phyloP scores from a whole-genome alignment of 2,888 invertebrate species.

The Salticus scenicus region DNA sequence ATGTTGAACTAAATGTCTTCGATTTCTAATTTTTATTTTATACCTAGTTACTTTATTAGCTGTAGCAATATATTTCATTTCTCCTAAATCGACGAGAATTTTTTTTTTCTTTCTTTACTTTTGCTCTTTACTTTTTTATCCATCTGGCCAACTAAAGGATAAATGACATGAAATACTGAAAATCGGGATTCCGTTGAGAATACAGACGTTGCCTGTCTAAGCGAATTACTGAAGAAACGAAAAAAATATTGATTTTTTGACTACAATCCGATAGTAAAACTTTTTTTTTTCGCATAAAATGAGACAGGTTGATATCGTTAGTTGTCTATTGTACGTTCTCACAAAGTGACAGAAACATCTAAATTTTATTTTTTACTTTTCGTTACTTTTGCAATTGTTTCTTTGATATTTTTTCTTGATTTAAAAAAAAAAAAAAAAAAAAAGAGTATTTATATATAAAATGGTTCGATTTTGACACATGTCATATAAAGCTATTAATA shows the following conservation, averaged over 20 bases:
- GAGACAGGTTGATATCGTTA: conserved; percentile 33
- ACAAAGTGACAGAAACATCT: neutral
- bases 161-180: conserved; percentile 7
- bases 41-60: too few species aligned
- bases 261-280: conserved; percentile 41
- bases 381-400: neutral
- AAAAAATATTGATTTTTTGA: conserved; percentile 48
- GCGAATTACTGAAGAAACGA: conserved; percentile 42
- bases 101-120: too few species aligned
- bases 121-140: neutral
- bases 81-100: neutral
- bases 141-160: neutral
- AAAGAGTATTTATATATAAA: too few species aligned
- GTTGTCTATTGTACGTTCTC: neutral
- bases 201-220: conserved; percentile 46
- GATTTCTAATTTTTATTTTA: too few species aligned
- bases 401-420: neutral
- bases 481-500: conserved; percentile 4
- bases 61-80: neutral
- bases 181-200: conserved; percentile 43
- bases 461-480: conserved; percentile 44
- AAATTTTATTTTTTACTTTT: neutral
- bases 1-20: too few species aligned
- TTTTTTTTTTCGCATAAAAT: conserved; percentile 32
- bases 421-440: too few species aligned